Conservation (phyloP, 1,140 invertebrate species). For the Polyergus mexicanus region DNA sequence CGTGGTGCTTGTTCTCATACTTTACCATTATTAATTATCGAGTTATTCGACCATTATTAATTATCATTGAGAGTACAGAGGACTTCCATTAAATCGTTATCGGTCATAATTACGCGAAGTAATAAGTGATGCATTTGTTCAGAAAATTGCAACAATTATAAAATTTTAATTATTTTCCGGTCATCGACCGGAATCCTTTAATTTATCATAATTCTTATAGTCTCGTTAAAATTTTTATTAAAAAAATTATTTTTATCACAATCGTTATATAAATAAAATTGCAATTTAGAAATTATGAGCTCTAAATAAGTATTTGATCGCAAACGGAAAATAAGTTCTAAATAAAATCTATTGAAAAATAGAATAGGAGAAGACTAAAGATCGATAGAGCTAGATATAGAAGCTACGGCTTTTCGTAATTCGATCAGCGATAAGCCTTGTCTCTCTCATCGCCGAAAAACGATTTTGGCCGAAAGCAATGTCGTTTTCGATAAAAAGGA, state of each 20-base stretch:
- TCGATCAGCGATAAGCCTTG: neutral
- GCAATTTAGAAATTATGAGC: neutral
- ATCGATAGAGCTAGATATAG: neutral
- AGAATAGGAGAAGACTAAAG: no score
- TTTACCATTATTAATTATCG: constrained; percentile 22
- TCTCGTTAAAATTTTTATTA: neutral
- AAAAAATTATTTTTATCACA: neutral
- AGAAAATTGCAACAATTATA: constrained; percentile 2
- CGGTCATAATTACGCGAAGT: neutral
- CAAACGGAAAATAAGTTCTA: neutral
- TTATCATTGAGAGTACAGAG: constrained; percentile 15
- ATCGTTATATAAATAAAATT: constrained; percentile 27
- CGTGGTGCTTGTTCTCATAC: constrained; percentile 19
- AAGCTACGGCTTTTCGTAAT: constrained; percentile 15
- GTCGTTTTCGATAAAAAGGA: constrained; percentile 42
- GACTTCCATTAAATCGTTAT: constrained; percentile 32
- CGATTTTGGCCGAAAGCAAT: constrained; percentile 30
- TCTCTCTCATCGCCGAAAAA: constrained; percentile 10
- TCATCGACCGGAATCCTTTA: neutral
- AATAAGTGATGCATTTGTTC: neutral
- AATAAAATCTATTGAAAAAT: neutral
- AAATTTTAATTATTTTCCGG: constrained; percentile 19
- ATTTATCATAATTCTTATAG: constrained; percentile 25
- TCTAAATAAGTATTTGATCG: neutral
- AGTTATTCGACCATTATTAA: constrained; percentile 37